Evolutionary conservation across 2,888 invertebrate genomes (phyloP).

Genomic region (Acleris literana): DNA sequence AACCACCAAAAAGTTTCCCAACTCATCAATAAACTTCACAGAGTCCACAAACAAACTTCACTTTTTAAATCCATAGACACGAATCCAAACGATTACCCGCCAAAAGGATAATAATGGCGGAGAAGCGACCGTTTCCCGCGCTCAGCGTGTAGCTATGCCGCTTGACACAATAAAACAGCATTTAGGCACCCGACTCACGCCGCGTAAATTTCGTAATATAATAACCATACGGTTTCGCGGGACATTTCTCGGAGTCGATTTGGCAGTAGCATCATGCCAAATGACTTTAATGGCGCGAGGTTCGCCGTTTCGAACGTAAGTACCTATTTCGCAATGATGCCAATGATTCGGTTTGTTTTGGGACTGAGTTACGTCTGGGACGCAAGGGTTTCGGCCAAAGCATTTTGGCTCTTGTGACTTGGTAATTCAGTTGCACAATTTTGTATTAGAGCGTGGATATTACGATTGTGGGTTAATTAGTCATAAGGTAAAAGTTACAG

Average conservation of each 20-base stretch:
- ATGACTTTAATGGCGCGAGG: constrained; percentile 52
- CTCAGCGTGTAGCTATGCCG: constrained; percentile 60
- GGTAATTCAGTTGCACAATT: background rate
- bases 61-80: constrained; percentile 20
- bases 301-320: constrained; percentile 39
- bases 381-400: background rate
- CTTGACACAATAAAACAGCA: constrained; percentile 75
- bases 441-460: background rate
- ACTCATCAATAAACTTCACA: constrained; percentile 3
- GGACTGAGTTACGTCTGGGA: constrained; percentile 33
- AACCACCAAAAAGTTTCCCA: constrained; percentile 2
- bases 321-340: constrained; percentile 39
- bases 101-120: constrained; percentile 26
- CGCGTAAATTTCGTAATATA: constrained; percentile 66
- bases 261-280: constrained; percentile 64
- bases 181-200: constrained; percentile 54
- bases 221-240: constrained; percentile 59
- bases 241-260: constrained; percentile 63
- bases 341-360: constrained; percentile 42
- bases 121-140: constrained; percentile 55
- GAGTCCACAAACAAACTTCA: constrained; percentile 8
- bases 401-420: background rate
- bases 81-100: constrained; percentile 27
- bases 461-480: background rate
- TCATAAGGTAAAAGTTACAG: background rate